Conservation (phyloP, 92 coral and sea anemone species). For the Phenganax stokvisi region DNA sequence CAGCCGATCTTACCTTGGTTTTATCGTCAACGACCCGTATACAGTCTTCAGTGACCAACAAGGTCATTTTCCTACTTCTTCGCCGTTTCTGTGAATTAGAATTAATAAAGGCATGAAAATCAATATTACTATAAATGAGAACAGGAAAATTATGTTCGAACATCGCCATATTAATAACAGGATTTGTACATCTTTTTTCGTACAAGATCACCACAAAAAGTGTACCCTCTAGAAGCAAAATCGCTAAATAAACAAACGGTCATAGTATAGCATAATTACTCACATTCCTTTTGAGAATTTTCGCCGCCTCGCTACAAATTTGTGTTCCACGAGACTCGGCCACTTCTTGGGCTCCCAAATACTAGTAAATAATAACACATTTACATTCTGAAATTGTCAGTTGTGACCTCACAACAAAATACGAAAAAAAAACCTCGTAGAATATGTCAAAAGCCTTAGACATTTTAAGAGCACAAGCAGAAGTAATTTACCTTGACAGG, state of each 20-base stretch:
- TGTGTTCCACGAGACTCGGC: slow-evolving; percentile 97
- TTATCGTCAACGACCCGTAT: slow-evolving; percentile 94
- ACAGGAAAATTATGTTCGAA: slow-evolving; percentile 3
- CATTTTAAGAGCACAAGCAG: not conserved
- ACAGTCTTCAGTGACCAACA: slow-evolving; percentile 89
- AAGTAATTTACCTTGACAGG: slow-evolving; percentile 74
- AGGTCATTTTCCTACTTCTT: slow-evolving; percentile 60
- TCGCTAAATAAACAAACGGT: not conserved
- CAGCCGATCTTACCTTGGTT: slow-evolving; percentile 58
- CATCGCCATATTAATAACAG: slow-evolving; percentile 14
- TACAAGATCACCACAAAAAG: not conserved
- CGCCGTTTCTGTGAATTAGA: slow-evolving; percentile 61
- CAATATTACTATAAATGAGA: slow-evolving; percentile 1
- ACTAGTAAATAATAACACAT: slow-evolving; percentile 47
- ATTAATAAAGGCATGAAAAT: slow-evolving; percentile 50
- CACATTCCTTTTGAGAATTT: slow-evolving; percentile 30
- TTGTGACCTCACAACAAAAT: not conserved
- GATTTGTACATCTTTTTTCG: not conserved
- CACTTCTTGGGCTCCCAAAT: slow-evolving; percentile 86
- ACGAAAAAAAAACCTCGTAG: not conserved
- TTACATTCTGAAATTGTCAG: not conserved
- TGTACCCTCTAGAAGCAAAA: not conserved
- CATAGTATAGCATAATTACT: not conserved
- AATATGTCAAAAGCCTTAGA: not conserved
- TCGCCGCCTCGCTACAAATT: slow-evolving; percentile 86